Evolutionary conservation across 2,888 invertebrate genomes (phyloP).

Genomic region (Lordiphosa fenestrarum): DNA sequence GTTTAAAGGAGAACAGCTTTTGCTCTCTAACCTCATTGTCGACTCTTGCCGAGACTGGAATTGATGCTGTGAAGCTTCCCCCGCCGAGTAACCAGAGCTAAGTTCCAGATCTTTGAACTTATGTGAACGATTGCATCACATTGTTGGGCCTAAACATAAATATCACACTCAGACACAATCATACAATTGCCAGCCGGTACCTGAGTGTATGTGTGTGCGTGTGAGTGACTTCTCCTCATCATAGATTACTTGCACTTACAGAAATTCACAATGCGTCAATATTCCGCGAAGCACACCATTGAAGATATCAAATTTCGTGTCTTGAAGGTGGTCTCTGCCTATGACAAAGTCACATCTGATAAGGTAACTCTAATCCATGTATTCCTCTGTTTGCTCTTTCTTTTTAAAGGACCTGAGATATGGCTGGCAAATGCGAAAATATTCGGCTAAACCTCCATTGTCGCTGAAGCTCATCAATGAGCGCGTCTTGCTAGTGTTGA

Average conservation of each 20-base stretch:
- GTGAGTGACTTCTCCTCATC: slow-evolving; percentile 1
- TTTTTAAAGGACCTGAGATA: slow-evolving; percentile 43
- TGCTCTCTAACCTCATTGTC: slow-evolving; percentile 71
- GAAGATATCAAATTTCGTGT: slow-evolving; percentile 90
- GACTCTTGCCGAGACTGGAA: neutral
- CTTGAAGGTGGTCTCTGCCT: slow-evolving; percentile 91
- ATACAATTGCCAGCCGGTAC: slow-evolving; percentile 11
- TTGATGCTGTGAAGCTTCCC: neutral
- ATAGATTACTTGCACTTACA: slow-evolving; percentile 11
- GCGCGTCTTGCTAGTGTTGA: slow-evolving; percentile 96
- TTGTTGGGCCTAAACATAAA: slow-evolving; percentile 34
- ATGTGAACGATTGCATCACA: slow-evolving; percentile 28
- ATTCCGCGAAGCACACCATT: slow-evolving; percentile 82
- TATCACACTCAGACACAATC: slow-evolving; percentile 9
- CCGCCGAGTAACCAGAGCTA: too few relatives aligned
- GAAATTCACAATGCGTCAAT: slow-evolving; percentile 61
- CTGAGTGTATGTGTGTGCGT: slow-evolving; percentile 12
- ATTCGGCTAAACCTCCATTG: slow-evolving; percentile 88
- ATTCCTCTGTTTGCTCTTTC: slow-evolving; percentile 64
- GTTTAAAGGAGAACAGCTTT: slow-evolving; percentile 7
- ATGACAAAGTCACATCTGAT: slow-evolving; percentile 92
- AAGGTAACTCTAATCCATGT: slow-evolving; percentile 84
- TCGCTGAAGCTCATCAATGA: slow-evolving; percentile 91
- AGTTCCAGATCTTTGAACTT: neutral
- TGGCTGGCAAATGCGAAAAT: slow-evolving; percentile 85